Evolutionary conservation across 2,113 vertebrate species (phyloP).

Genomic region (Phasianus colchicus): DNA sequence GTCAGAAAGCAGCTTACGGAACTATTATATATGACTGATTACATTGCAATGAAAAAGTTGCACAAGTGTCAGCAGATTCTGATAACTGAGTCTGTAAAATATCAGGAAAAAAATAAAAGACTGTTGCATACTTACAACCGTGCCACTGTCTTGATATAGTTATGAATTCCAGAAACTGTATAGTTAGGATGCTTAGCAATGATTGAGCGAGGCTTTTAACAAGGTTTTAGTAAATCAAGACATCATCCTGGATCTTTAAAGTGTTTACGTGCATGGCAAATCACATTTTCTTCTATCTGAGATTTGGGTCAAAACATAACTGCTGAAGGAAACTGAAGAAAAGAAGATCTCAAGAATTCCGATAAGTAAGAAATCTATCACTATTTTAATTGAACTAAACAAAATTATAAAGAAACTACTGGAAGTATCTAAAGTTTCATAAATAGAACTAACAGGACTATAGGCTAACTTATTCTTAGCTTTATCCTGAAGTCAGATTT

Average conservation of each 20-base stretch:
- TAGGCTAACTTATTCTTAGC: background rate
- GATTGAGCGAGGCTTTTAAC: background rate
- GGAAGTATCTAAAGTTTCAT: background rate
- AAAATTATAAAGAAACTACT: background rate
- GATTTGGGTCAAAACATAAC: background rate
- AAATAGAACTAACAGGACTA: background rate
- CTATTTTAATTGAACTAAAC: background rate
- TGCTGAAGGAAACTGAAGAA: background rate
- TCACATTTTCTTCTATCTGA: background rate
- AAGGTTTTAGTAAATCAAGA: background rate
- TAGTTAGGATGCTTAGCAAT: background rate
- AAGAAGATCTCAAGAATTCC: background rate
- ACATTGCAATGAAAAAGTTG: background rate
- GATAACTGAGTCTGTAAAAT: background rate
- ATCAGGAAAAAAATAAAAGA: background rate
- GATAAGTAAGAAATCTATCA: background rate
- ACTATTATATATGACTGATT: background rate
- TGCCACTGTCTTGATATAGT: background rate
- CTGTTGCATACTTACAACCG: background rate
- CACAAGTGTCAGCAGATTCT: background rate
- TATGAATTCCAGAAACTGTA: background rate
- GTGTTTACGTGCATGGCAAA: background rate
- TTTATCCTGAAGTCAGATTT: background rate
- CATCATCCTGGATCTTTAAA: background rate
- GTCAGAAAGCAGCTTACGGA: background rate